Evolutionary conservation across 2,797 vertebrate species (phyloP).

Genomic region (Pygocentrus nattereri): DNA sequence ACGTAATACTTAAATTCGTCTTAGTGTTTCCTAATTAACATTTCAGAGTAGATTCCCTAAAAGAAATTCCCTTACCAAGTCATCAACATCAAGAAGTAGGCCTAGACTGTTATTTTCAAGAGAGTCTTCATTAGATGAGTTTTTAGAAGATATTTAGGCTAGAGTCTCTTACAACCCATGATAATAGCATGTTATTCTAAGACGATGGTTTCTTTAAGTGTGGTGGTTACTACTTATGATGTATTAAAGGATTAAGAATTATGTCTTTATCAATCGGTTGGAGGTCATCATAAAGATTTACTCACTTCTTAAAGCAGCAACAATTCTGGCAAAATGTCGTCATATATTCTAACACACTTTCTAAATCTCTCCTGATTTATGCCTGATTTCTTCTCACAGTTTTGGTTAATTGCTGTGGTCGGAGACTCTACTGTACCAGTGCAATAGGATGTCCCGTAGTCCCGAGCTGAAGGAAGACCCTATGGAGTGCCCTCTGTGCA

Average conservation of each 20-base stretch:
- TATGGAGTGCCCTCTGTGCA: conserved; percentile 99
- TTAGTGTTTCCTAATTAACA: not conserved
- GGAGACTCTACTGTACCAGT: conserved; percentile 40
- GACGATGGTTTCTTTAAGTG: not conserved
- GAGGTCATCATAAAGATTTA: not conserved
- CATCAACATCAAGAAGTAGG: not conserved
- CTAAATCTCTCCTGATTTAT: not conserved
- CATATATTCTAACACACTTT: not conserved
- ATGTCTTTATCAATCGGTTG: not conserved
- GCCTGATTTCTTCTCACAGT: not conserved
- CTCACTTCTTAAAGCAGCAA: not conserved
- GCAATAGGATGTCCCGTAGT: conserved; percentile 96
- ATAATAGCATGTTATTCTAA: not conserved
- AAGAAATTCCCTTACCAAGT: not conserved
- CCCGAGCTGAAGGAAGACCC: conserved; percentile 98
- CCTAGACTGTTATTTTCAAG: not conserved
- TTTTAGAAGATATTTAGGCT: not conserved
- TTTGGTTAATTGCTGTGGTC: conserved; percentile 29
- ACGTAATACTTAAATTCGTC: not conserved
- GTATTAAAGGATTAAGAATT: not conserved
- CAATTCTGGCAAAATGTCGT: not conserved
- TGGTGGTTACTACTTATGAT: not conserved
- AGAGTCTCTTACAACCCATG: not conserved
- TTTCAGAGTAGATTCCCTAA: too few species aligned
- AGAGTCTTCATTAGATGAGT: too few species aligned